Base-by-base conservation (phyloP, 2,113 vertebrate genomes). In the Ictidomys tridecemlineatus region DNA sequence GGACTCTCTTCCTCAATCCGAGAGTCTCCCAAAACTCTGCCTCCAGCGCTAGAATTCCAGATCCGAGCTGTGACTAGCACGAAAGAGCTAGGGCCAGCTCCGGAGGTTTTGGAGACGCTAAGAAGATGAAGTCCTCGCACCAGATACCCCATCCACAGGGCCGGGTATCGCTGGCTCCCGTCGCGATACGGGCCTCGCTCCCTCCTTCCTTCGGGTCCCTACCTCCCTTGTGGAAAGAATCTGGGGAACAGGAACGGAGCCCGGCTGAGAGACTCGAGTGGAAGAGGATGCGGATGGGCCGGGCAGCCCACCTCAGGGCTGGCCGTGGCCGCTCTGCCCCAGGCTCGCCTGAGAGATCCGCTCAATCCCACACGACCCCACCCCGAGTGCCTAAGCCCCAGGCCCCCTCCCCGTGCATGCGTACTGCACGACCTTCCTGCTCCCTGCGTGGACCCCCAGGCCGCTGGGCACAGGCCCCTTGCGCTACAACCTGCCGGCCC, bases 211-310 rank as follows among this genome's bases (percentile, higher is more conserved):
- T 32, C 39, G 3, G 61, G 10, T 22, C 70, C 69, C 82, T 32
- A 0, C 12, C 28, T 45, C 67, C 74, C 24, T 12, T 30, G 0
- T 16, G 32, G 14, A 70, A 77, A 63, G 78, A 83, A 89, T 0
- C 17, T 32, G 79, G 34, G 32, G 24, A 28, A 56, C 1, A 12
- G 17, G 8, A 30, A 4, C 4, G 4, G 11, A 42, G 63, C 26
- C 0, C 16, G 37, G 14, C 37, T 0, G 4, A 9, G 34, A 6
- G 24, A 51, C 9, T 32, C 0, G 6, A 1, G 8, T 4, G 7
- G 14, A 12, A 65, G 45, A 5, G 24, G 10, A 10, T n/a, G n/a
- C n/a, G n/a, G n/a, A n/a, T n/a, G n/a, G n/a, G n/a, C n/a, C n/a
- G n/a, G n/a, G n/a, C n/a, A n/a, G n/a, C n/a, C n/a, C n/a, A n/a